Evolutionary conservation across 1,140 invertebrate genomes (phyloP).

Genomic region (Pomacea maculata): DNA sequence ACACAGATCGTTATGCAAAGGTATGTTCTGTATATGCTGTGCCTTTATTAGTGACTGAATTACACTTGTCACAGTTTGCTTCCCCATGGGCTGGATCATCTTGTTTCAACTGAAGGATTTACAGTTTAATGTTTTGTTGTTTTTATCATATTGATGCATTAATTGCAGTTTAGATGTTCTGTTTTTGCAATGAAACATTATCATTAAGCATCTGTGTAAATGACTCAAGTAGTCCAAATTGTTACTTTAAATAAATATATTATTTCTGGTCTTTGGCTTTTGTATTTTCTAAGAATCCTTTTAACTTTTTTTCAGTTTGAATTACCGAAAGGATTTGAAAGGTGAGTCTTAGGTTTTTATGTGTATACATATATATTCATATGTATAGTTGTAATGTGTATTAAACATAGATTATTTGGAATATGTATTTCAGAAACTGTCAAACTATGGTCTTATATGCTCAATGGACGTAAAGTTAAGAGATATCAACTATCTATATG

Average conservation of each 20-base stretch:
- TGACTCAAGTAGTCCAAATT: too few species aligned
- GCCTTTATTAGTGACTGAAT: neutral
- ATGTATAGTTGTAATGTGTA: too few species aligned
- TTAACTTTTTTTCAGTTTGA: neutral
- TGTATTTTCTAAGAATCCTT: neutral
- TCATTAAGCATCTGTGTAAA: too few species aligned
- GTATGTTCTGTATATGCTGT: neutral
- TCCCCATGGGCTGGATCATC: neutral
- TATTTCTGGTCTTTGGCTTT: neutral
- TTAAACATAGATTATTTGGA: too few species aligned
- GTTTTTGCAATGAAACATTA: too few species aligned
- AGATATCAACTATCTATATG: too few species aligned
- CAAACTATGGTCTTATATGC: too few species aligned
- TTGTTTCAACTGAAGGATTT: neutral
- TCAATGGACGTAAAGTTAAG: too few species aligned
- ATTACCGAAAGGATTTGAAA: neutral
- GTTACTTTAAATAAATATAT: neutral
- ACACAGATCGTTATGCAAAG: slow-evolving; percentile 56
- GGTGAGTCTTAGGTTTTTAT: neutral
- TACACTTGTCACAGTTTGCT: neutral
- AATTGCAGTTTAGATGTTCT: neutral
- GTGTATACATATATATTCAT: too few species aligned
- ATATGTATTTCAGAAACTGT: too few species aligned
- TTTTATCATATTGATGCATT: neutral
- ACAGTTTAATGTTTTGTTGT: neutral